Percentiles rank a stretch among this genome's conserved stretches.
phyloP scores from a whole-genome alignment of 1,140 invertebrate species.

The Eriosoma lanigerum region DNA sequence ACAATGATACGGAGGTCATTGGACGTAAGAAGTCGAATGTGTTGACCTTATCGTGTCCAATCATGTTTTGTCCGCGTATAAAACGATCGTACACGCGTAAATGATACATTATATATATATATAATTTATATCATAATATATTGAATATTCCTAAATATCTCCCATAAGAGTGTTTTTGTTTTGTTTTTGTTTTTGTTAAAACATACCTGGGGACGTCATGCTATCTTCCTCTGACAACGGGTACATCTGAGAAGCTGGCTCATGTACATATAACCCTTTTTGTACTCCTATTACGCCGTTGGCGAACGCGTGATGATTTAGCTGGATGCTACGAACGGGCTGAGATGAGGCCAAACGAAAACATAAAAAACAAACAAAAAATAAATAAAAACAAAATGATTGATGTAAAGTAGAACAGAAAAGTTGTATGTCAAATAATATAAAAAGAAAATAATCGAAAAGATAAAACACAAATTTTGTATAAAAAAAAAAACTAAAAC shows the following conservation, averaged over 20 bases:
- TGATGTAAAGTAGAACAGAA: background rate
- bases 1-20: constrained; percentile 36
- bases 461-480: background rate
- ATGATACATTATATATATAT: no score
- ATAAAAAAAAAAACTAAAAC: background rate
- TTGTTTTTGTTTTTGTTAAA: constrained; percentile 2
- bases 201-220: constrained; percentile 51
- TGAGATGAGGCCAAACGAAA: constrained; percentile 45
- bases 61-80: constrained; percentile 10
- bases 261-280: constrained; percentile 51
- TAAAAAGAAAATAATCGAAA: constrained; percentile 12
- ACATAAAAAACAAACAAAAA: constrained; percentile 40
- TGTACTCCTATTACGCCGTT: constrained; percentile 47
- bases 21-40: constrained; percentile 49
- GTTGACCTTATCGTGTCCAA: constrained; percentile 44
- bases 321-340: constrained; percentile 45
- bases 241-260: constrained; percentile 51
- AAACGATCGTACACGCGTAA: background rate
- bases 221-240: constrained; percentile 51
- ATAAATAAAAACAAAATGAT: constrained; percentile 12
- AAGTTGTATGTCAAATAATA: constrained; percentile 16
- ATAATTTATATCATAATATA: no score
- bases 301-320: constrained; percentile 40
- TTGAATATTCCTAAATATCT: background rate
- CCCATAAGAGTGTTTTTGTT: constrained; percentile 6